Conservation (phyloP, 2,113 vertebrate genomes). For the Danionella cerebrum region DNA sequence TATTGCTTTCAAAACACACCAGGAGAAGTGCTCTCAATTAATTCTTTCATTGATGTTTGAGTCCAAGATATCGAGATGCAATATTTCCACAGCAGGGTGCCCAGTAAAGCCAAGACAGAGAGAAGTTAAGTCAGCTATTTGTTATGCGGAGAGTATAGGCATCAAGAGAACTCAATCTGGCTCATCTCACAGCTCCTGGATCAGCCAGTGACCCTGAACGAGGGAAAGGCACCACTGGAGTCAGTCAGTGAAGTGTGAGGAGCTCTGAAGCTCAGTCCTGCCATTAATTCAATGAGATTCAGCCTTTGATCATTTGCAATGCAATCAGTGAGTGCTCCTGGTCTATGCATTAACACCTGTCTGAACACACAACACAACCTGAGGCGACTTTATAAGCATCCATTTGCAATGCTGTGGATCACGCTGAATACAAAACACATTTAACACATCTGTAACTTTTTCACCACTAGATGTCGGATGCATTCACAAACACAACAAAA, state of each 20-base stretch:
- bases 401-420: neutral
- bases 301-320: neutral
- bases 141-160: slow-evolving; percentile 11
- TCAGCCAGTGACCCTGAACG: slow-evolving; percentile 16
- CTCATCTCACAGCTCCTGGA: slow-evolving; percentile 5
- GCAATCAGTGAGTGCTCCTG: neutral
- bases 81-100: neutral
- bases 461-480: no score
- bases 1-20: no score
- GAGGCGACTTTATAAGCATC: neutral
- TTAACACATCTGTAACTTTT: no score
- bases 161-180: slow-evolving; percentile 5
- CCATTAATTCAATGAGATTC: slow-evolving; percentile 6
- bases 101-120: neutral
- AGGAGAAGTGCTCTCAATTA: no score
- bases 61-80: neutral
- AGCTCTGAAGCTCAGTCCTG: neutral
- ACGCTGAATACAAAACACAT: no score
- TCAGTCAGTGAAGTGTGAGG: slow-evolving; percentile 9
- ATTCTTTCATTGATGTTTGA: neutral
- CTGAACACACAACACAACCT: neutral
- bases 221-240: neutral
- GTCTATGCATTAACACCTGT: neutral
- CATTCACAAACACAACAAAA: no score
- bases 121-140: neutral